Conservation (phyloP, 2,888 invertebrate genomes). For the Yponomeuta malinellus region DNA sequence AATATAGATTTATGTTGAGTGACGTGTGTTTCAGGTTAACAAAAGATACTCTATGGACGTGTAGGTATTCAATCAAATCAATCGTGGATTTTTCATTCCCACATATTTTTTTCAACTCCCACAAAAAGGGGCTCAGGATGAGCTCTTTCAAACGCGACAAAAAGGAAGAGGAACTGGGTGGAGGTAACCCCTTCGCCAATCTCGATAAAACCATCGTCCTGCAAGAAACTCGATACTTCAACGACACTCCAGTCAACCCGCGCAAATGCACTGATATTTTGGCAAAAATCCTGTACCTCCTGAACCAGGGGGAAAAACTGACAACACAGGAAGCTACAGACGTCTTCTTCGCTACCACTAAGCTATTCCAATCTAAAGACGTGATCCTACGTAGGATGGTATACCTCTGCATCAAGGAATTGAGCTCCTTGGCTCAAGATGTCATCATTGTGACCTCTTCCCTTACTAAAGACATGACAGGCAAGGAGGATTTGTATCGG, state of each 20-base stretch:
- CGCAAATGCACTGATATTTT: slow-evolving; percentile 97
- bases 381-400: slow-evolving; percentile 95
- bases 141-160: slow-evolving; percentile 93
- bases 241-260: slow-evolving; percentile 97
- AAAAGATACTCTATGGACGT: too few species aligned
- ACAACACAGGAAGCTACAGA: slow-evolving; percentile 98
- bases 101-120: slow-evolving; percentile 48
- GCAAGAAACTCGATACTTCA: slow-evolving; percentile 98
- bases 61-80: slow-evolving; percentile 24
- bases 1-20: too few species aligned
- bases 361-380: slow-evolving; percentile 98
- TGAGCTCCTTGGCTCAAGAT: slow-evolving; percentile 96
- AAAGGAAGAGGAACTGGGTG: slow-evolving; percentile 96
- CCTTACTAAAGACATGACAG: slow-evolving; percentile 98
- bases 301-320: slow-evolving; percentile 96
- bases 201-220: slow-evolving; percentile 97
- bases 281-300: slow-evolving; percentile 95
- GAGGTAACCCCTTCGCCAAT: slow-evolving; percentile 91
- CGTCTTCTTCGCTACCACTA: slow-evolving; percentile 99
- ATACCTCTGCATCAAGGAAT: slow-evolving; percentile 96
- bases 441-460: slow-evolving; percentile 99
- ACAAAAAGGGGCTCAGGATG: slow-evolving; percentile 72
- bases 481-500: slow-evolving; percentile 91
- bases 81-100: slow-evolving; percentile 63
- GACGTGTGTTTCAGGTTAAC: too few species aligned